A percentile compares a stretch with the other conserved stretches of the same genome.
Conservation (phyloP, 2,113 vertebrate genomes). For the Melierax canorus region DNA sequence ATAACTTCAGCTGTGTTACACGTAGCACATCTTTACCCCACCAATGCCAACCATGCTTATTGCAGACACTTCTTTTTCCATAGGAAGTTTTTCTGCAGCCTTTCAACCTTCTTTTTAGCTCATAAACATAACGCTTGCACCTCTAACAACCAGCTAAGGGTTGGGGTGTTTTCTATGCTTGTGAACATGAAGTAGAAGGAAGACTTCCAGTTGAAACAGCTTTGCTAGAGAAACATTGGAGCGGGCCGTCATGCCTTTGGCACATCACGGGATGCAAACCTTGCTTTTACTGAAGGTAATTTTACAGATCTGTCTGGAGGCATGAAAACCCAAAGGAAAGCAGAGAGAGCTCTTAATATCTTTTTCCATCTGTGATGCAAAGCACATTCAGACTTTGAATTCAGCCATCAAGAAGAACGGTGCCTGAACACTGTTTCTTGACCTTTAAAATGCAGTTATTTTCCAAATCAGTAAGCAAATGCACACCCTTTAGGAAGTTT, state of each 20-base stretch:
- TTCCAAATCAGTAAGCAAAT: background rate
- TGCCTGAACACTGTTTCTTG: background rate
- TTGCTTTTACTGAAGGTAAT: background rate
- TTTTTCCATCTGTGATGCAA: background rate
- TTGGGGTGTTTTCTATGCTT: background rate
- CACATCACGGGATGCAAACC: background rate
- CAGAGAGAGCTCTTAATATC: background rate
- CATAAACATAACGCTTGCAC: rapidly evolving
- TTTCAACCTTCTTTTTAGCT: background rate
- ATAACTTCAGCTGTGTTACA: background rate
- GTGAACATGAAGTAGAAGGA: background rate
- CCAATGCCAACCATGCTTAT: rapidly evolving
- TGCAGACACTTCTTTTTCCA: rapidly evolving
- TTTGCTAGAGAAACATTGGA: background rate
- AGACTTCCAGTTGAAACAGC: background rate
- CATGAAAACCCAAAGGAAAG: background rate
- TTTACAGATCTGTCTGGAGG: background rate
- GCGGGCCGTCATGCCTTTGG: background rate
- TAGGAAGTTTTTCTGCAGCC: background rate
- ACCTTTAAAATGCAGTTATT: background rate
- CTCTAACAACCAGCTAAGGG: background rate
- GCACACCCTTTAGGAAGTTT: background rate
- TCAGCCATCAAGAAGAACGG: background rate
- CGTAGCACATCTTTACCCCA: background rate
- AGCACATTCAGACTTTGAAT: background rate